Conservation (phyloP, 2,113 vertebrate species). For the Acrocephalus kingi region DNA sequence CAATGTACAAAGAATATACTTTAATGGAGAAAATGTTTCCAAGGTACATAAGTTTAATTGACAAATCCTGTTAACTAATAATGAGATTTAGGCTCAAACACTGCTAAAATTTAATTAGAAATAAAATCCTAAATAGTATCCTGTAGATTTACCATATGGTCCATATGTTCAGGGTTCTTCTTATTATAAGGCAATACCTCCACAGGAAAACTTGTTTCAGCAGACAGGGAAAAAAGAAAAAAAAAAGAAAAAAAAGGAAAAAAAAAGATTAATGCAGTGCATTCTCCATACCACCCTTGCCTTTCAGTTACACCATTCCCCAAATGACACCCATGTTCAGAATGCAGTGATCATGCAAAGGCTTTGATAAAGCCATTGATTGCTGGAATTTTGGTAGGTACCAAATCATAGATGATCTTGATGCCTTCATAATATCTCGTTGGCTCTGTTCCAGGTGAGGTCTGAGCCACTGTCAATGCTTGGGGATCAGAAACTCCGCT, state of each 20-base stretch:
- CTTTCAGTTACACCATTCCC: not conserved
- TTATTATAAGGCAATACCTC: not conserved
- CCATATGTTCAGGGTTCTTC: not conserved
- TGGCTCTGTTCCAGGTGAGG: not conserved
- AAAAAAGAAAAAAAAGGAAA: not conserved
- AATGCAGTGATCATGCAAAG: not conserved
- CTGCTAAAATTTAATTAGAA: constrained; percentile 14
- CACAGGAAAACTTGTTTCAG: not conserved
- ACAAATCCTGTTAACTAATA: constrained; percentile 26
- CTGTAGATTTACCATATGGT: constrained; percentile 15
- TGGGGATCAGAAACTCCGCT: not conserved
- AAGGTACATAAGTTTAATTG: not conserved
- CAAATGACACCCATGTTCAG: not conserved
- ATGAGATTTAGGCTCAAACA: constrained; percentile 5
- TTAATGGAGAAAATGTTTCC: not conserved
- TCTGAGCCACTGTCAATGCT: not conserved
- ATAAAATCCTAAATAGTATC: not conserved
- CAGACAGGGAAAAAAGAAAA: accelerated
- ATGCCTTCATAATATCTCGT: not conserved
- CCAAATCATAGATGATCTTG: not conserved
- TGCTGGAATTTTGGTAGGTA: not conserved
- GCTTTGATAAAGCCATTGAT: not conserved
- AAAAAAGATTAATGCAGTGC: not conserved
- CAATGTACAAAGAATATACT: not conserved
- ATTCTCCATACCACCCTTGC: not conserved